phyloP scores from a whole-genome alignment of 2,113 vertebrate species.

The Phrynocephalus versicolor region DNA sequence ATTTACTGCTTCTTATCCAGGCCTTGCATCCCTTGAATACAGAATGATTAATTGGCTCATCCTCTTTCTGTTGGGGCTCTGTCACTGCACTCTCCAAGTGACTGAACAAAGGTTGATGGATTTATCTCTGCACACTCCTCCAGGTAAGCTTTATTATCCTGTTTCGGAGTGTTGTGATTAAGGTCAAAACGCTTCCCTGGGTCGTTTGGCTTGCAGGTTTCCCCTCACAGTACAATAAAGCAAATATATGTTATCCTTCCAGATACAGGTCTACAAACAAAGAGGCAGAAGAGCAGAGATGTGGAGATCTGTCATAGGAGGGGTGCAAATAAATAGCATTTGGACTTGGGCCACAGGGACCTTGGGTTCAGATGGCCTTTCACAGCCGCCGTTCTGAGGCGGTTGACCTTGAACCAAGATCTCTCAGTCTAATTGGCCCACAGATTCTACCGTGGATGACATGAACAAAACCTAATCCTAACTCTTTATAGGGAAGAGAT shows the following conservation, averaged over 20 bases:
- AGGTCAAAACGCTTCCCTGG: conserved; percentile 24
- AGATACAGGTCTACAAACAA: not conserved
- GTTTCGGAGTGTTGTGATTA: conserved; percentile 23
- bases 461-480: not conserved
- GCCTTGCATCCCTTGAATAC: conserved; percentile 7
- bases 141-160: conserved; percentile 26
- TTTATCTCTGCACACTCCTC: conserved; percentile 29
- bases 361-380: not conserved
- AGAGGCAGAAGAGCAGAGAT: not conserved
- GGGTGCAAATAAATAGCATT: no score
- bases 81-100: not conserved
- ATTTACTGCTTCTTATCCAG: conserved; percentile 8
- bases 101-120: conserved; percentile 11
- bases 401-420: not conserved
- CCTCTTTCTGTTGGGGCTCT: not conserved
- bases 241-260: not conserved
- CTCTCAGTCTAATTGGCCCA: not conserved
- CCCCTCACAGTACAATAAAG: not conserved
- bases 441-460: not conserved
- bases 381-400: not conserved
- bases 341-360: not conserved
- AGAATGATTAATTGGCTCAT: conserved; percentile 20
- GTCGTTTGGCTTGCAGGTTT: not conserved
- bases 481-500: not conserved
- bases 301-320: not conserved